Base-by-base conservation (phyloP, 2,888 invertebrate species). In the Nemotelus pantherinus region DNA sequence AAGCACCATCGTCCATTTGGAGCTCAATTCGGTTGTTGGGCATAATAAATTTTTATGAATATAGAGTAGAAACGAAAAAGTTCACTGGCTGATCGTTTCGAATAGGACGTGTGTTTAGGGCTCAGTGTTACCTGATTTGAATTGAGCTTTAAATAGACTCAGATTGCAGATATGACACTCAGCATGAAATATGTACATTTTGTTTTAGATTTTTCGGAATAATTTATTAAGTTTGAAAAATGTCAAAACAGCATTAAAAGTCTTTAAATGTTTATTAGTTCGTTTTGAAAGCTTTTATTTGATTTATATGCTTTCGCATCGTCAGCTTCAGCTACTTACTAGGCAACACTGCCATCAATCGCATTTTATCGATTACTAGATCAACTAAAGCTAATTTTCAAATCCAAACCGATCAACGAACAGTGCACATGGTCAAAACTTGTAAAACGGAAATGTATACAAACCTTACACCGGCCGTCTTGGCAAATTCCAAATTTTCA, bases 41-140 rank as follows among this genome's bases (percentile, higher is more conserved):
- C 63, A 63, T 63, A 63, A 63, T 63, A 63, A 43, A 63, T 63
- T 63, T 63, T 63, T 63, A 63, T 41, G 39, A 43, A 63, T 63
- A 63, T 43, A 63, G 7, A 41, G 63, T 43, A 63, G 63, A n/a
- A 25, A 63, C 25, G 25, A 25, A 25, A 25, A 25, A 25, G 25
- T 25, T 25, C 25, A 25, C 25, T 25, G 25, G 25, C 25, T 25
- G 25, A 53, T 53, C 7, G 10, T 53, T 53, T 53, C 53, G 10
- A 53, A 53, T 53, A 1, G 53, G 53, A 53, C 10, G 7, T 53
- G 53, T 53, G 1, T 53, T 7, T 53, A 53, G 10, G 25, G 25
- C 25, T 25, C 25, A 25, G 25, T 25, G 25, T 25, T 25, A 25
- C 25, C 25, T 25, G 25, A 25, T 25, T 25, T 25, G 25, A 25